These are phyloP conservation scores for Gryllus longicercus DNA, from an alignment of 2,888 invertebrate species.

Conservation along the genomic window DNA sequence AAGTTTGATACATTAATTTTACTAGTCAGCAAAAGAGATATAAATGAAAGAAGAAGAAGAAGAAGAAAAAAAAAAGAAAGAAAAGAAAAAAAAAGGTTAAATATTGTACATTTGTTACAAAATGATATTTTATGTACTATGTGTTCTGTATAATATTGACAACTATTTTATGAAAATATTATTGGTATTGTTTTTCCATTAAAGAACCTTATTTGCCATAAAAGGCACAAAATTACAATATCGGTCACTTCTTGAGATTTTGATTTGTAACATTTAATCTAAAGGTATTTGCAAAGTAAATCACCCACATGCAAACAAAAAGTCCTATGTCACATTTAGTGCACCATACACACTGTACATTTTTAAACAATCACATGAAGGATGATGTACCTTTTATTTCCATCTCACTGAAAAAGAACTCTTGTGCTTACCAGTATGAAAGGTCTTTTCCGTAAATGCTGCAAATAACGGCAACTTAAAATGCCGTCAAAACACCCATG, in stretches of 20 bases:
- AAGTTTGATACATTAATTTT: neutral
- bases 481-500: conserved; percentile 60
- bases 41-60: neutral
- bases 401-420: neutral
- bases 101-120: conserved; percentile 11
- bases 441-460: conserved; percentile 64
- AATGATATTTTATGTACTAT: neutral
- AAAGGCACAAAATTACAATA: too few relatives aligned
- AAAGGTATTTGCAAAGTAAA: too few relatives aligned
- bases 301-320: too few relatives aligned
- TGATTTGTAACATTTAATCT: too few relatives aligned
- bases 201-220: too few relatives aligned
- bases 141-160: too few relatives aligned
- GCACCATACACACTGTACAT: too few relatives aligned
- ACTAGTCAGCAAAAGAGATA: neutral
- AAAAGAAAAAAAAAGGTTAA: conserved; percentile 10
- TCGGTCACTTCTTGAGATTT: too few relatives aligned
- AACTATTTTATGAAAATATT: too few relatives aligned
- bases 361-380: too few relatives aligned
- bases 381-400: neutral
- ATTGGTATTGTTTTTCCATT: too few relatives aligned
- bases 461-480: conserved; percentile 75
- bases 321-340: too few relatives aligned
- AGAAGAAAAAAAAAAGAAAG: neutral
- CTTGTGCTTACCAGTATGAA: conserved; percentile 60